phyloP scores from a whole-genome alignment of 2,797 vertebrate species.

The Adrianichthys oophorus region DNA sequence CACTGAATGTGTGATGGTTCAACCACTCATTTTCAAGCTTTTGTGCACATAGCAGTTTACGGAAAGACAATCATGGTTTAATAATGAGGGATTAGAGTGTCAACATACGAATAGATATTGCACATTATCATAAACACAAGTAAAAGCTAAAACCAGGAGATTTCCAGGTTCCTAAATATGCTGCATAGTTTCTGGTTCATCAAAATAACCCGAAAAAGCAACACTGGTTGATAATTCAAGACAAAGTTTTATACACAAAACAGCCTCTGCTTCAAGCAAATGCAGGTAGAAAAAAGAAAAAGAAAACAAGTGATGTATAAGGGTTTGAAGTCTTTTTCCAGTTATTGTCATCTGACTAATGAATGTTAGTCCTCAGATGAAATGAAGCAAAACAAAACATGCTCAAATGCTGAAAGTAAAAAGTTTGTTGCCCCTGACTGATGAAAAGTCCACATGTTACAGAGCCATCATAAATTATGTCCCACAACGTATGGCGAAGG shows the following conservation, averaged over 20 bases:
- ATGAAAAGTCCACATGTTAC: slow-evolving; percentile 97
- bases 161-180: too few relatives aligned
- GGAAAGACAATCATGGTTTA: background rate
- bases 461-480: slow-evolving; percentile 94
- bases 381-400: slow-evolving; percentile 52
- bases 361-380: too few relatives aligned
- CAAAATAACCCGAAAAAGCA: too few relatives aligned
- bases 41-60: slow-evolving; percentile 82
- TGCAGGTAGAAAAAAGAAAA: slow-evolving; percentile 31
- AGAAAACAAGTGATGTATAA: slow-evolving; percentile 1
- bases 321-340: too few relatives aligned
- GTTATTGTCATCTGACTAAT: too few relatives aligned
- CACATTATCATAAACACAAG: too few relatives aligned
- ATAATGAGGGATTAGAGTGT: too few relatives aligned
- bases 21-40: slow-evolving; percentile 86
- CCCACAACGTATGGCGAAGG: slow-evolving; percentile 86
- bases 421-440: slow-evolving; percentile 88
- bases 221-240: too few relatives aligned
- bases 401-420: slow-evolving; percentile 74
- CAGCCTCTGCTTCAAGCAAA: slow-evolving; percentile 46
- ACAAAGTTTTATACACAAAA: background rate
- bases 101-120: too few relatives aligned
- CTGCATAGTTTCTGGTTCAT: too few relatives aligned
- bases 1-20: slow-evolving; percentile 76
- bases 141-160: too few relatives aligned